These are phyloP conservation scores for Calonectris borealis DNA, from an alignment of 2,113 vertebrate genomes.

Conservation along the genomic window DNA sequence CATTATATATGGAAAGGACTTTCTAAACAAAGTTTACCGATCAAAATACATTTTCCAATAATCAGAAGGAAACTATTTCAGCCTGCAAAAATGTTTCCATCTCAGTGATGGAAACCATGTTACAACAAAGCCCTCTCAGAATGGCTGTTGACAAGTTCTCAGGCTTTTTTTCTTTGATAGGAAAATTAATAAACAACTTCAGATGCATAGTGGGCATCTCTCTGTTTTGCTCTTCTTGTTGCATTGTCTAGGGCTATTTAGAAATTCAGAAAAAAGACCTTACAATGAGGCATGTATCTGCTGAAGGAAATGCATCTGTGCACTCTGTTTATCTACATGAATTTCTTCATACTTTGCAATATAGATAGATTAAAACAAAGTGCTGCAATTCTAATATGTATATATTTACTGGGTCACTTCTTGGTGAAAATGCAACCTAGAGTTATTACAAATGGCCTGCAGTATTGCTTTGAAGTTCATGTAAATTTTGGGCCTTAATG, in stretches of 20 bases:
- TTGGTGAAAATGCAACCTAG: background rate
- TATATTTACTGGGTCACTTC: background rate
- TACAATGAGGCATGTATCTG: background rate
- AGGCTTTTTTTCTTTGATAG: background rate
- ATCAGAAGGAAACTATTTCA: background rate
- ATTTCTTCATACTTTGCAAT: background rate
- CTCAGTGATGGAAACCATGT: background rate
- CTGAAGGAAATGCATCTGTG: background rate
- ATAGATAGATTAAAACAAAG: background rate
- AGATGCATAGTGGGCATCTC: background rate
- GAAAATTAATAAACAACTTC: background rate
- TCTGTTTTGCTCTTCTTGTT: background rate
- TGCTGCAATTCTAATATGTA: background rate
- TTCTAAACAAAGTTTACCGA: background rate
- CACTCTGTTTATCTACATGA: background rate
- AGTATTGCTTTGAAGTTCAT: background rate
- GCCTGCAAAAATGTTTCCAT: background rate
- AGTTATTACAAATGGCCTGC: background rate
- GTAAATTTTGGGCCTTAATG: background rate
- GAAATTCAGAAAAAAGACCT: background rate
- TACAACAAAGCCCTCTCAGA: background rate
- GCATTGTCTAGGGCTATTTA: background rate
- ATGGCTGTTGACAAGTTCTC: background rate
- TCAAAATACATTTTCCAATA: background rate
- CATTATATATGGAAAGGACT: background rate